Percentiles rank a stretch among this genome's conserved stretches.
Conservation (phyloP, 2,797 vertebrate species). For the Neomorphus geoffroyi region DNA sequence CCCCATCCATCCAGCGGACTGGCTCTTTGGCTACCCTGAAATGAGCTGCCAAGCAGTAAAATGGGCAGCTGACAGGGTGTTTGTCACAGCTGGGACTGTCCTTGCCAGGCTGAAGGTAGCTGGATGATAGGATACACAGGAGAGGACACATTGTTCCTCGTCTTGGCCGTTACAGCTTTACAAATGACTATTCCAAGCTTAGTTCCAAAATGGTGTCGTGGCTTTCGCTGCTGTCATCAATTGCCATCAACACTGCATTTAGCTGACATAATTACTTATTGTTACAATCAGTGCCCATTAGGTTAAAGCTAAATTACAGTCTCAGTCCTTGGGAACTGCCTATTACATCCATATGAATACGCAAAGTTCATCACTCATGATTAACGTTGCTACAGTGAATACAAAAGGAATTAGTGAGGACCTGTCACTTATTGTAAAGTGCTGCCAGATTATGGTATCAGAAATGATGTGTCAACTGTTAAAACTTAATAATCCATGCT, state of each 20-base stretch:
- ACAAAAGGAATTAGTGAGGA: constrained; percentile 73
- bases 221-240: constrained; percentile 67
- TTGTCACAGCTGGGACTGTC: constrained; percentile 44
- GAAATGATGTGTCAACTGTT: constrained; percentile 62
- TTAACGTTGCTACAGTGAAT: constrained; percentile 71
- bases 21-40: constrained; percentile 9
- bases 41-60: background rate
- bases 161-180: constrained; percentile 42
- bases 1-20: background rate
- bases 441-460: constrained; percentile 65
- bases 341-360: constrained; percentile 72
- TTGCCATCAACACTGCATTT: constrained; percentile 74
- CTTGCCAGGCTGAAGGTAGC: constrained; percentile 28
- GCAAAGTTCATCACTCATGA: constrained; percentile 77
- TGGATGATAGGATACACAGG: constrained; percentile 47
- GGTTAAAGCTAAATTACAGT: constrained; percentile 75
- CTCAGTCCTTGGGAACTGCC: constrained; percentile 77
- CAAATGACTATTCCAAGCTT: constrained; percentile 65
- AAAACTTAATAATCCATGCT: constrained; percentile 65
- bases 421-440: constrained; percentile 70
- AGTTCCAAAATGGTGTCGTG: constrained; percentile 66
- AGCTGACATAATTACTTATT: constrained; percentile 76
- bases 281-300: constrained; percentile 76
- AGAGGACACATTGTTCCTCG: constrained; percentile 50
- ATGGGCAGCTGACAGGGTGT: background rate